Evolutionary conservation across 35 echinoderm and acorn worm species (phyloP).

Genomic region (Diadema setosum): DNA sequence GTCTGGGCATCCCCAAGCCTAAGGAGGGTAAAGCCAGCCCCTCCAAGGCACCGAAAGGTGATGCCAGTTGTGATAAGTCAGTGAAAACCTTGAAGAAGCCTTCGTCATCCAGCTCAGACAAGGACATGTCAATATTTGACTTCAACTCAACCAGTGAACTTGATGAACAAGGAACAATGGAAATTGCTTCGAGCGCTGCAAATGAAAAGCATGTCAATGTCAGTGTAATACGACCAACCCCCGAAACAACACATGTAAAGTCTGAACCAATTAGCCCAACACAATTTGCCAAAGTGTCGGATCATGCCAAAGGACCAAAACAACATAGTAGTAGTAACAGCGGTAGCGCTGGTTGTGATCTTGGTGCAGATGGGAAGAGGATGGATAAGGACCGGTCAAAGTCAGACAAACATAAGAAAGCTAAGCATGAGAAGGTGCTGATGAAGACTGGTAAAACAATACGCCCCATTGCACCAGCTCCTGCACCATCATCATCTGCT

Average conservation of each 20-base stretch:
- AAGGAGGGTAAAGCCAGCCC: conserved; percentile 1
- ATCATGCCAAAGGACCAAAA: conserved; percentile 31
- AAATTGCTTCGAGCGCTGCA: neutral
- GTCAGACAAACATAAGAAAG: conserved; percentile 74
- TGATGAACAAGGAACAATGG: conserved; percentile 31
- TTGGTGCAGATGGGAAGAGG: conserved; percentile 28
- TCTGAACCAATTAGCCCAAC: conserved; percentile 23
- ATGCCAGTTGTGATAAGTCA: neutral
- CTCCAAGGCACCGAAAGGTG: neutral
- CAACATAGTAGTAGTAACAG: neutral
- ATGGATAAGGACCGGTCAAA: conserved; percentile 78
- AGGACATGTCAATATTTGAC: conserved; percentile 94
- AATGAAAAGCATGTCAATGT: conserved; percentile 41
- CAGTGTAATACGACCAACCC: conserved; percentile 39
- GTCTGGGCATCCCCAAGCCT: neutral
- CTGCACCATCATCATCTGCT: conserved; percentile 30
- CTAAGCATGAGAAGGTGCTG: conserved; percentile 72
- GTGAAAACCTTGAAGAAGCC: conserved; percentile 2
- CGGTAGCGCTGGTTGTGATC: neutral
- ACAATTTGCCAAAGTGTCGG: conserved; percentile 10
- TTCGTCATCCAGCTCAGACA: conserved; percentile 17
- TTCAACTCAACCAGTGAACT: conserved; percentile 71
- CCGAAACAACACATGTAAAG: conserved; percentile 23
- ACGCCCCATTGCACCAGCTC: conserved; percentile 81
- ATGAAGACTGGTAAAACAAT: conserved; percentile 66